Base-by-base conservation (phyloP, 2,797 vertebrate species). In the Eidolon dupreanum region DNA sequence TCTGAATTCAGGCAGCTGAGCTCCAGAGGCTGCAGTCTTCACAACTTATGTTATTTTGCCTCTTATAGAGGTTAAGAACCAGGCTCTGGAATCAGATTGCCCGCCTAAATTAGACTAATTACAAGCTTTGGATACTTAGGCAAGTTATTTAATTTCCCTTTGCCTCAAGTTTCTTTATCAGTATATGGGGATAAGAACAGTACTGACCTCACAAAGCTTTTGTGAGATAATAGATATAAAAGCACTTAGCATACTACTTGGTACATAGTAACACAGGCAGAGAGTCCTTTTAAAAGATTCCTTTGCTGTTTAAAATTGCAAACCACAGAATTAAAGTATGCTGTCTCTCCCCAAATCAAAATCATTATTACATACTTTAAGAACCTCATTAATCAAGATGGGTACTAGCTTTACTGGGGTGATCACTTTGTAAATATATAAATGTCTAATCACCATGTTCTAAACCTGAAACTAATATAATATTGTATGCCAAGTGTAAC, bases 111-210 rank as follows among this genome's bases (percentile, higher is more conserved):
- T 49, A 63, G 10, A 41, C 28, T 87, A 68, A 92, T 43, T 55
- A 65, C 2, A 94, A 87, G 57, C 28, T 95, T 33, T 86, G 53
- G 31, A 66, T 46, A 71, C 33, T 51, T 28, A 46, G 6, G n/a
- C 38, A 88, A 90, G 33, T 78, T 78, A 90, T 79, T 95, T 90
- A 49, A 95, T 84, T 82, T 92, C 43, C 92, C 74, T n/a, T 92
- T 79, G 26, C 36, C 61, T 86, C 26, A 15, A 57, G 31, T 65
- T 86, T 91, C 66, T 82, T 59, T 77, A 17, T 81, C 13, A 59
- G 61, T 75, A 75, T 11, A 24, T 33, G 31, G 17, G 16, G 46
- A 85, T 85, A 53, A 36, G 49, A 53, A 55, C 8, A 75, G 17
- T 4, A 77, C 4, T 75, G 65, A 77, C 20, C 46, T 92, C 38